Evolutionary conservation across 2,888 invertebrate genomes (phyloP).

Genomic region (Hermaeophaga mercurialis): DNA sequence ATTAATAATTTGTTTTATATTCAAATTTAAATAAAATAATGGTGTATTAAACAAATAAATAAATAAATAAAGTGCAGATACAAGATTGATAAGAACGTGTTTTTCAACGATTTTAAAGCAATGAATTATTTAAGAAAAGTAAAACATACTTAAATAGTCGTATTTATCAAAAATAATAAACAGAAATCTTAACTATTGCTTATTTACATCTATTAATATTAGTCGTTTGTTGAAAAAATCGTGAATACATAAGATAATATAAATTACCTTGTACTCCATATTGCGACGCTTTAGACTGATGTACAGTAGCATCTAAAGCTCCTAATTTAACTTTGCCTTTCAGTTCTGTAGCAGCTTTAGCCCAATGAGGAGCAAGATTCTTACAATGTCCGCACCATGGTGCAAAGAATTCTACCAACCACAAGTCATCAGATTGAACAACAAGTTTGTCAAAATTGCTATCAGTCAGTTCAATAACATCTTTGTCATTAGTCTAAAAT

Average conservation of each 20-base stretch:
- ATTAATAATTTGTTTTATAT: too few species aligned
- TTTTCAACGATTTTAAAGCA: too few species aligned
- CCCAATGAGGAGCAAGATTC: conserved; percentile 95
- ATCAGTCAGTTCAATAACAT: conserved; percentile 93
- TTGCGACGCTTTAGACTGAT: conserved; percentile 78
- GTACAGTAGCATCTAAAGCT: conserved; percentile 93
- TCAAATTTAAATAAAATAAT: too few species aligned
- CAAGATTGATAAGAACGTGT: too few species aligned
- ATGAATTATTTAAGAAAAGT: too few species aligned
- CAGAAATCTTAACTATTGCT: too few species aligned
- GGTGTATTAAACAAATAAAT: too few species aligned
- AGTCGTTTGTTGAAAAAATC: neutral
- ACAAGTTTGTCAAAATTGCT: conserved; percentile 93
- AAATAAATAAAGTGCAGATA: too few species aligned
- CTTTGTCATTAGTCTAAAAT: conserved; percentile 56
- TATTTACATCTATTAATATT: too few species aligned
- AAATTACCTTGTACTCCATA: conserved; percentile 77
- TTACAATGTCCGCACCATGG: conserved; percentile 98
- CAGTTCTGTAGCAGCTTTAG: conserved; percentile 89
- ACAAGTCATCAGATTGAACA: conserved; percentile 90
- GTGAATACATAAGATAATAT: neutral
- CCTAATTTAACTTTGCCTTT: conserved; percentile 97
- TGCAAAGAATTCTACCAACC: conserved; percentile 98
- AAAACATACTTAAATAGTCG: too few species aligned
- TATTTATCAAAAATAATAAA: too few species aligned